phyloP scores from a whole-genome alignment of 2,113 vertebrate species.

The Craseonycteris thonglongyai region DNA sequence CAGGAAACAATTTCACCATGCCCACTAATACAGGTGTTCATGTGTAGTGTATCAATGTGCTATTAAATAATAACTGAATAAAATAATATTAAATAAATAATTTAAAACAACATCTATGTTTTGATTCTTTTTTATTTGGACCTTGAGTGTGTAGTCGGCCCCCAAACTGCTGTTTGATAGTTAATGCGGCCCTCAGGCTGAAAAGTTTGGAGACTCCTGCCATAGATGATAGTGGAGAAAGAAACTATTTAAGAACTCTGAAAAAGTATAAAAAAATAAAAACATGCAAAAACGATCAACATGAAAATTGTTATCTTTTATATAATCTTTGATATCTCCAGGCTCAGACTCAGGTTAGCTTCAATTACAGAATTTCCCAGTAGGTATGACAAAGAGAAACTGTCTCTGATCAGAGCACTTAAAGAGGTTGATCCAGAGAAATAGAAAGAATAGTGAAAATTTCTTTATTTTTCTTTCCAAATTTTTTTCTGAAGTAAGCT shows the following conservation, averaged over 20 bases:
- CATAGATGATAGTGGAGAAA: background rate
- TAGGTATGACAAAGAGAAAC: background rate
- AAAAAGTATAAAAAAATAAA: background rate
- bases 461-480: too few relatives aligned
- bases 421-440: background rate
- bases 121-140: too few relatives aligned
- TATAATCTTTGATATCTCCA: background rate
- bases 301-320: background rate
- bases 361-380: background rate
- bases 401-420: background rate
- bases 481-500: background rate
- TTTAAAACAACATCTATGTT: too few relatives aligned
- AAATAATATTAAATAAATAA: too few relatives aligned
- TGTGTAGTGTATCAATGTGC: too few relatives aligned
- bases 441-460: background rate
- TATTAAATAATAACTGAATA: too few relatives aligned
- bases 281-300: background rate
- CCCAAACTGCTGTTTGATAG: too few relatives aligned
- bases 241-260: background rate
- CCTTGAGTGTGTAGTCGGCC: too few relatives aligned
- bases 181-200: too few relatives aligned
- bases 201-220: too few relatives aligned
- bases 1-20: too few relatives aligned
- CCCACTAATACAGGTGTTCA: too few relatives aligned
- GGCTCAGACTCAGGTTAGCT: background rate